These are phyloP conservation scores for Drosophila azteca DNA, from an alignment of 1,140 invertebrate genomes.

Conservation along the genomic window DNA sequence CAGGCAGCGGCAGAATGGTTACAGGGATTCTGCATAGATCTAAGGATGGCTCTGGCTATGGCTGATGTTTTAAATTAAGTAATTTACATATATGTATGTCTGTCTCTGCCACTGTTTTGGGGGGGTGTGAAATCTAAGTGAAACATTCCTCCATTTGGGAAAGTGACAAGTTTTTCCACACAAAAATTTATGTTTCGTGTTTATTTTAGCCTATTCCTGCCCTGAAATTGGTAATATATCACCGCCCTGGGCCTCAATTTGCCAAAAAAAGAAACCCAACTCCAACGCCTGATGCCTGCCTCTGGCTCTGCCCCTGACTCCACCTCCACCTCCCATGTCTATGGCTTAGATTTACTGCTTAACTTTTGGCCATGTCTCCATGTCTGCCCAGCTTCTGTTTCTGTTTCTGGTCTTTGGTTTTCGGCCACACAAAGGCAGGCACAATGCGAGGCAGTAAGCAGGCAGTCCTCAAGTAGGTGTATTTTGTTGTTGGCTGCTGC, in stretches of 20 bases:
- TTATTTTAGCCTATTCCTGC: background rate
- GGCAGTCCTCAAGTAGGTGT: slow-evolving; percentile 75
- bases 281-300: slow-evolving; percentile 3
- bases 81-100: slow-evolving; percentile 60
- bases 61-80: slow-evolving; percentile 76
- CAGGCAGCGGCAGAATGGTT: slow-evolving; percentile 8
- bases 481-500: slow-evolving; percentile 38
- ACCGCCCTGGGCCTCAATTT: slow-evolving; percentile 36
- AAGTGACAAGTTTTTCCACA: no score
- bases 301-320: background rate
- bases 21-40: background rate
- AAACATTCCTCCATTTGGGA: background rate
- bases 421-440: slow-evolving; percentile 45
- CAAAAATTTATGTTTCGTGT: background rate
- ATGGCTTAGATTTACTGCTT: slow-evolving; percentile 72
- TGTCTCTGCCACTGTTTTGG: no score
- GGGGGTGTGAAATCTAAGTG: background rate
- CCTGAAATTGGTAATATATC: slow-evolving; percentile 32
- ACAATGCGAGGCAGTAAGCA: slow-evolving; percentile 31
- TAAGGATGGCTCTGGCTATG: no score
- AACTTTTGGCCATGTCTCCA: slow-evolving; percentile 46
- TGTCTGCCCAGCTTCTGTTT: background rate
- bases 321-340: slow-evolving; percentile 12
- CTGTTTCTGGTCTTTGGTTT: slow-evolving; percentile 7
- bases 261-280: slow-evolving; percentile 6